A percentile compares a stretch with the other conserved stretches of the same genome.
Evolutionary conservation across 2,113 vertebrate species (phyloP).

Genomic region (Sciurus niger): DNA sequence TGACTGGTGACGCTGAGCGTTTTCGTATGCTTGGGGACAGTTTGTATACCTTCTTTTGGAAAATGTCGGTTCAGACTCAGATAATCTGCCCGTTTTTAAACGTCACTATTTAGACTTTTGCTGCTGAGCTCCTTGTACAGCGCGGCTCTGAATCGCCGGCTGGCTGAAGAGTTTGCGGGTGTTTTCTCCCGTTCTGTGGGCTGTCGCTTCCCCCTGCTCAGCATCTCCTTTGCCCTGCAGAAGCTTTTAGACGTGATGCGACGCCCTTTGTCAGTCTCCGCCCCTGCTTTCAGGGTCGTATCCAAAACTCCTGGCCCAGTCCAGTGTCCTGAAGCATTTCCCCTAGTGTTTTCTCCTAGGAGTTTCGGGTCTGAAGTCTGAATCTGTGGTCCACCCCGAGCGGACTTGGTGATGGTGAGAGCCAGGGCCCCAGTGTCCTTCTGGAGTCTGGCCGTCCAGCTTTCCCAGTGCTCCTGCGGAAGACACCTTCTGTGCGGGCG

Average conservation of each 20-base stretch:
- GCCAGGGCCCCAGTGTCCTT: background rate
- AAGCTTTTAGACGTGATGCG: too few relatives aligned
- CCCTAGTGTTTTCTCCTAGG: background rate
- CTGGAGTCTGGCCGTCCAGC: accelerated
- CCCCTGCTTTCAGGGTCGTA: background rate
- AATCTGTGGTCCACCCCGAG: too few relatives aligned
- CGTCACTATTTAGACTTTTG: background rate
- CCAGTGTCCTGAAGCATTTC: too few relatives aligned
- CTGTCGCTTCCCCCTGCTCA: too few relatives aligned
- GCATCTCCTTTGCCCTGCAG: background rate
- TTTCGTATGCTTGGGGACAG: background rate
- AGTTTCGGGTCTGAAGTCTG: background rate
- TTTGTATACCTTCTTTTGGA: background rate
- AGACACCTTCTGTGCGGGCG: background rate
- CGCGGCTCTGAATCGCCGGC: accelerated
- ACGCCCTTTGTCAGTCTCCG: too few relatives aligned
- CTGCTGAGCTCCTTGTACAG: background rate
- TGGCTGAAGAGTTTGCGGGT: too few relatives aligned
- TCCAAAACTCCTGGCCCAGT: background rate
- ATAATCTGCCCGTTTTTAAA: background rate
- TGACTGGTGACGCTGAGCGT: background rate
- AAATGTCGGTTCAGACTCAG: background rate
- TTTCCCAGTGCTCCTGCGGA: background rate
- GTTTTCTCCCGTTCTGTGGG: background rate
- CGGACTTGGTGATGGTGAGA: background rate